Evolutionary conservation across 2,113 vertebrate species (phyloP), one percentile per base, ranked within the genome.

Genomic region (Chitala chitala): DNA sequence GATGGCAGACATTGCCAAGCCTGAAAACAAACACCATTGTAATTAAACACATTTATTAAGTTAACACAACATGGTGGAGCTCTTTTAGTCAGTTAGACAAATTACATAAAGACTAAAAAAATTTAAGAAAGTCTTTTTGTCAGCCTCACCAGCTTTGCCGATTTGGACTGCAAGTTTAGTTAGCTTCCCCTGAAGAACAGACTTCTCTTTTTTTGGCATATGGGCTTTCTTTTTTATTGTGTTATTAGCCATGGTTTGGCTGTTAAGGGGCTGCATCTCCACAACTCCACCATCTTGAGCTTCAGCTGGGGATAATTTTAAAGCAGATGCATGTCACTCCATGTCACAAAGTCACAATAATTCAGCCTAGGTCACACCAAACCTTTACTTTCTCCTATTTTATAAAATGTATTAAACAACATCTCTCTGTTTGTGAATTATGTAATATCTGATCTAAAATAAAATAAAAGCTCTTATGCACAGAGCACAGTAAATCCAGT

Each of bases 141-240:
- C 36, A 13, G 78, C 72, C 5, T 12, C 75, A 99, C 97, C 97
- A 91, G 95, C 96, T 98, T 98, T 97, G 78, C 97, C 97, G 76
- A 99, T 98, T 87, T 98, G 96, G 76, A 98, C 93, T 2, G 97
- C 96, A 0, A 99, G 81, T 75, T 98, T 97, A 61, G 96, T 99
- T 53, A 99, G 93, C 82, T 99, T 99, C 50, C 96, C 97, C 82
- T 99, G 97, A 68, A 99, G 92, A 81, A 99, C 97, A 0, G 97
- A 99, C 83, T 98, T 99, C 77, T 99, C 97, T 83, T 98, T 99
- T 89, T 98, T 98, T 81, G 93, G 91, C 76, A 94, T 80, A 73
- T 90, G 94, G 77, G 89, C 73, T 87, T 94, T 95, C 88, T 95
- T 98, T 84, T 96, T 96, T 75, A 92, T 90, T 76, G 92, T 92